Conservation (phyloP, 1,140 invertebrate species). For the Contarinia nasturtii region DNA sequence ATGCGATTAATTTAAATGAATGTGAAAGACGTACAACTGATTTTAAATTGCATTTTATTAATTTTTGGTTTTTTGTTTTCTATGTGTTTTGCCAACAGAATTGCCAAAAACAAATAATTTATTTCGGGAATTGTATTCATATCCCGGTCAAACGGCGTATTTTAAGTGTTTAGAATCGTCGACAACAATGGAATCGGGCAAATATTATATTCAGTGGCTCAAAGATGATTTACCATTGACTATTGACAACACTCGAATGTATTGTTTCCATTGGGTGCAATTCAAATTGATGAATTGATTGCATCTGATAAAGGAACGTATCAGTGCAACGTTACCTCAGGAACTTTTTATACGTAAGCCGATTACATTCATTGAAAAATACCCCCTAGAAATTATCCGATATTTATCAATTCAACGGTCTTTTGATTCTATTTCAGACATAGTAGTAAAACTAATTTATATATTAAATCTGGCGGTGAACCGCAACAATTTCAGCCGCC, state of each 20-base stretch:
- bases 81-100: slow-evolving; percentile 2
- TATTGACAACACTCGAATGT: slow-evolving; percentile 53
- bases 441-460: slow-evolving; percentile 48
- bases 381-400: no score
- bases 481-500: slow-evolving; percentile 25
- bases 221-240: slow-evolving; percentile 50
- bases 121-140: slow-evolving; percentile 20
- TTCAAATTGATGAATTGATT: slow-evolving; percentile 65
- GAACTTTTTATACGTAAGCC: slow-evolving; percentile 8
- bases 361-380: neutral
- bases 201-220: slow-evolving; percentile 50
- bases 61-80: slow-evolving; percentile 7
- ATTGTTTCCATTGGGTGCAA: slow-evolving; percentile 58
- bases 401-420: no score
- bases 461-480: slow-evolving; percentile 23
- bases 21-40: no score
- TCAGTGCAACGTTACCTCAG: slow-evolving; percentile 42
- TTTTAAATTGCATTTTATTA: neutral
- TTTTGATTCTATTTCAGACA: slow-evolving; percentile 23
- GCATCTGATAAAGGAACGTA: slow-evolving; percentile 58
- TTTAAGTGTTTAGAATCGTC: slow-evolving; percentile 31
- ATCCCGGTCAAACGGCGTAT: slow-evolving; percentile 37
- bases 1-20: no score
- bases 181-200: slow-evolving; percentile 20
- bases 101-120: slow-evolving; percentile 21